Percentiles rank a stretch among this genome's conserved stretches.
phyloP scores from a whole-genome alignment of 1,140 invertebrate species.

The Ips nitidus region DNA sequence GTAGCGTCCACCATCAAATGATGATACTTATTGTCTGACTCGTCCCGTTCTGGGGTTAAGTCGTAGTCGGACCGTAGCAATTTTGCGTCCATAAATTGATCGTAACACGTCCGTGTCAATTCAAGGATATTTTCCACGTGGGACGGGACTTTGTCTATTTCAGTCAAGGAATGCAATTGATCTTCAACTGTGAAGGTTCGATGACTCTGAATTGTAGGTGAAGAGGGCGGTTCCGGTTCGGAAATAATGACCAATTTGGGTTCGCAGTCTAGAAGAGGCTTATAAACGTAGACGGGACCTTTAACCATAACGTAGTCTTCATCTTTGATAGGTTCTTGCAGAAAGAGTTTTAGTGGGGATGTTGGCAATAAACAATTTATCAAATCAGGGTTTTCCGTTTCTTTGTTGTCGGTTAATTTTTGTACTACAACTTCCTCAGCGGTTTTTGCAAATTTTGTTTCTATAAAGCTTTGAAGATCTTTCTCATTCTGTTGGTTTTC shows the following conservation, averaged over 20 bases:
- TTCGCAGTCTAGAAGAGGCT: slow-evolving; percentile 25
- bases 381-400: neutral
- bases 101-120: slow-evolving; percentile 13
- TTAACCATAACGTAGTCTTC: slow-evolving; percentile 41
- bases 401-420: neutral
- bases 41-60: slow-evolving; percentile 36
- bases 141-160: slow-evolving; percentile 12
- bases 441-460: neutral
- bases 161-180: slow-evolving; percentile 5
- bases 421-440: neutral
- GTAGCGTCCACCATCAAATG: slow-evolving; percentile 32
- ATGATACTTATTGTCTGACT: slow-evolving; percentile 33
- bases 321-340: slow-evolving; percentile 26
- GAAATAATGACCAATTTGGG: slow-evolving; percentile 18
- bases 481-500: too few relatives aligned
- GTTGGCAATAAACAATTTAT: neutral
- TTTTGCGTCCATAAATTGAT: slow-evolving; percentile 31
- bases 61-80: slow-evolving; percentile 36
- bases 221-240: neutral
- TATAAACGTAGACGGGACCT: slow-evolving; percentile 37
- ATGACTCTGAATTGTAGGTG: slow-evolving; percentile 14
- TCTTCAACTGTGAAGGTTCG: slow-evolving; percentile 20
- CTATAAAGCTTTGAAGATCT: too few relatives aligned
- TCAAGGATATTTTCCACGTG: slow-evolving; percentile 21
- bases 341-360: slow-evolving; percentile 26